Evolutionary conservation across 2,797 vertebrate species (phyloP).

Genomic region (Limosa lapponica): DNA sequence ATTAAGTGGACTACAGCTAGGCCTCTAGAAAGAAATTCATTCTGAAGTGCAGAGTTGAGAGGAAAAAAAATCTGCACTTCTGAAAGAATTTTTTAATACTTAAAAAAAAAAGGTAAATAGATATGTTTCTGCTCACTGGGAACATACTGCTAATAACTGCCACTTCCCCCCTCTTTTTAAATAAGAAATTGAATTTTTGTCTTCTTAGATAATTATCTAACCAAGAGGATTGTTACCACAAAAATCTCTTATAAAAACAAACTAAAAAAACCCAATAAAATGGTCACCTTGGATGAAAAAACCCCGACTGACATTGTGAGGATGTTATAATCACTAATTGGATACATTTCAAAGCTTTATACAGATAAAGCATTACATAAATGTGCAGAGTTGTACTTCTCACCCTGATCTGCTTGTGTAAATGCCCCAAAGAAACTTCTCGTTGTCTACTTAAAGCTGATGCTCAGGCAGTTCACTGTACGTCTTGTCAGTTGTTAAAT

Average conservation of each 20-base stretch:
- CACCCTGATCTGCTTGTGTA: background rate
- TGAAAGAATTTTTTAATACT: background rate
- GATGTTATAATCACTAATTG: background rate
- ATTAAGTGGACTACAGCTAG: too few relatives aligned
- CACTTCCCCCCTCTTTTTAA: background rate
- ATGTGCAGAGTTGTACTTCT: background rate
- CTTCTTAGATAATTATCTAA: background rate
- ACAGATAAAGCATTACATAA: background rate
- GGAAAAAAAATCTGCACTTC: background rate
- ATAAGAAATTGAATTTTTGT: background rate
- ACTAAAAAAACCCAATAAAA: background rate
- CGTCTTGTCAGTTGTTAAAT: background rate
- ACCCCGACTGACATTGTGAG: background rate
- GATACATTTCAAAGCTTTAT: background rate
- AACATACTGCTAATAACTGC: background rate
- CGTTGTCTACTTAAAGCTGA: background rate
- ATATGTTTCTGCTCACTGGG: background rate
- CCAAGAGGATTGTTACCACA: background rate
- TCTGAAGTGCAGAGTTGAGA: background rate
- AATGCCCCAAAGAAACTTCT: constrained; percentile 19
- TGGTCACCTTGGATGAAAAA: background rate
- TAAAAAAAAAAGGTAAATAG: background rate
- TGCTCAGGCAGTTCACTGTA: background rate
- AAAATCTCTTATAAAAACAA: background rate
- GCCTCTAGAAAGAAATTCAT: background rate